Conservation (phyloP, 1,140 invertebrate genomes). For the Leptestheria dahalacensis region DNA sequence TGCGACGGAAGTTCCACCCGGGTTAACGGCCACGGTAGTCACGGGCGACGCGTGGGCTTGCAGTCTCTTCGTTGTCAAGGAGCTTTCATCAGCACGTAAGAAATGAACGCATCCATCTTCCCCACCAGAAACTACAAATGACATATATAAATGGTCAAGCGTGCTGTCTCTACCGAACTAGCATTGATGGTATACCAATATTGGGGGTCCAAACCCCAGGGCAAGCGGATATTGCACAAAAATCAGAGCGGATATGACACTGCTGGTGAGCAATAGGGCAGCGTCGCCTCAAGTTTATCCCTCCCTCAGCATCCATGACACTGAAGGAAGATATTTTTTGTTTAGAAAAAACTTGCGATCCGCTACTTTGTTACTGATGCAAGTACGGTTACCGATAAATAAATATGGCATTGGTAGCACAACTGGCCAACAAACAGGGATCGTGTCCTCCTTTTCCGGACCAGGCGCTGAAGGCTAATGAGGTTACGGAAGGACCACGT, state of each 20-base stretch:
- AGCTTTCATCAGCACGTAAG: slow-evolving; percentile 2
- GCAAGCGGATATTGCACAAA: background rate
- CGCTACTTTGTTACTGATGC: no score
- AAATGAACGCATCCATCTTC: slow-evolving; percentile 8
- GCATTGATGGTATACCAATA: background rate
- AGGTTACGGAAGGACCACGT: slow-evolving; percentile 42
- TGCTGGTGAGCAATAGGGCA: slow-evolving; percentile 9
- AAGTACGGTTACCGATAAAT: slow-evolving; percentile 37
- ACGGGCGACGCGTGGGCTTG: slow-evolving; percentile 3
- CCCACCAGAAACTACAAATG: background rate
- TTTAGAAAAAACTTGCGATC: no score
- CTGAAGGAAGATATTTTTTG: background rate
- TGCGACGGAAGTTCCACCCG: background rate
- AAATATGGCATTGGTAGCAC: slow-evolving; percentile 53
- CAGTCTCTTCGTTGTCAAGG: background rate
- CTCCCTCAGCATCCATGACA: slow-evolving; percentile 2
- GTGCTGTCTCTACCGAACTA: background rate
- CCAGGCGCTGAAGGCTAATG: slow-evolving; percentile 66
- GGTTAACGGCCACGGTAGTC: background rate
- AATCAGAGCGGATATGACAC: slow-evolving; percentile 3
- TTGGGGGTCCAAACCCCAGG: slow-evolving; percentile 4
- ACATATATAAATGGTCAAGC: background rate
- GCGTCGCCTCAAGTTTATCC: background rate
- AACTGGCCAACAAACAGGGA: slow-evolving; percentile 61
- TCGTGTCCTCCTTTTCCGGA: slow-evolving; percentile 57